A percentile compares a stretch with the other conserved stretches of the same genome.
Conservation (phyloP, 1,140 invertebrate species). For the Pristionchus pacificus region DNA sequence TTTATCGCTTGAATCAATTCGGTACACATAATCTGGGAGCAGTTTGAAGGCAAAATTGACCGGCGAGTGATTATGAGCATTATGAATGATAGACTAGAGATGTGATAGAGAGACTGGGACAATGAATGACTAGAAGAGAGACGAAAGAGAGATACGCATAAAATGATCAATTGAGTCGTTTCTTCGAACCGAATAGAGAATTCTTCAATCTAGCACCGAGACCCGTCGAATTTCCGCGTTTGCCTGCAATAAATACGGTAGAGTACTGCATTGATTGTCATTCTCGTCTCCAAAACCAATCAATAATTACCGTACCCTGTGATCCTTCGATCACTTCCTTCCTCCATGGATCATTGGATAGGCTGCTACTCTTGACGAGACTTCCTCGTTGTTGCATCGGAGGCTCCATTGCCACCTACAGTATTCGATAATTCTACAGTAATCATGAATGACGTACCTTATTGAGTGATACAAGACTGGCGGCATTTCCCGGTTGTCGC, state of each 20-base stretch:
- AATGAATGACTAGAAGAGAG: no score
- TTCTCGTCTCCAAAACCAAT: background rate
- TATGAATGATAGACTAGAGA: no score
- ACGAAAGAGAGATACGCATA: no score
- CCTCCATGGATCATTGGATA: constrained; percentile 50
- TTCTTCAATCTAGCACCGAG: constrained; percentile 34
- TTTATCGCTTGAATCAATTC: no score
- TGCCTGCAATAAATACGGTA: constrained; percentile 10
- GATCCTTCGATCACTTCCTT: constrained; percentile 23
- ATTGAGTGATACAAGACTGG: constrained; percentile 50
- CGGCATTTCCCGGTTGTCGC: constrained; percentile 38
- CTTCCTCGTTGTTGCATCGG: constrained; percentile 34
- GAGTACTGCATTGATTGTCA: background rate
- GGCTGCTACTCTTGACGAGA: constrained; percentile 51
- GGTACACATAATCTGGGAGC: no score
- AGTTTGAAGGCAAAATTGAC: no score
- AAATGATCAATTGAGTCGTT: constrained; percentile 32
- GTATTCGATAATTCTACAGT: constrained; percentile 5
- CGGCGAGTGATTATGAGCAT: no score
- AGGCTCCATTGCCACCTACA: constrained; percentile 33
- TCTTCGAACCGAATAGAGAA: constrained; percentile 34
- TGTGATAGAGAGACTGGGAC: no score
- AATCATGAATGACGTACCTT: constrained; percentile 29
- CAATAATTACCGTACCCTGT: constrained; percentile 18
- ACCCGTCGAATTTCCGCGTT: constrained; percentile 25